phyloP scores from a whole-genome alignment of 2,113 vertebrate species.

The Panthera leo region DNA sequence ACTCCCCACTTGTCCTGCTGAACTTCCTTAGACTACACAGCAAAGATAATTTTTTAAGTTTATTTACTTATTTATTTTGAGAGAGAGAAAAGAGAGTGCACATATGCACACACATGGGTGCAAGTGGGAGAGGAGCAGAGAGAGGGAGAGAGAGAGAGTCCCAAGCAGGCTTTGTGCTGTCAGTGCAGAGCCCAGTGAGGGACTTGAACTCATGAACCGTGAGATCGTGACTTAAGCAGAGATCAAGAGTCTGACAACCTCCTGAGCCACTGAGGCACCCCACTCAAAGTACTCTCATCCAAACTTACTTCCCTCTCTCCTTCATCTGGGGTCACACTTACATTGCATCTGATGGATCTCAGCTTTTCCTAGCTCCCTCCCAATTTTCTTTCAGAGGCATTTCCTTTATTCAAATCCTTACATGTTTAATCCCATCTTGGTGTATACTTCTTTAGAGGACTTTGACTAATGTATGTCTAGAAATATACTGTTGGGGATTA shows the following conservation, averaged over 20 bases:
- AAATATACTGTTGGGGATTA: neutral
- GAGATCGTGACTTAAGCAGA: too few relatives aligned
- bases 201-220: too few relatives aligned
- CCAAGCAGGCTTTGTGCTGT: too few relatives aligned
- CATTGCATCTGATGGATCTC: neutral
- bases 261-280: too few relatives aligned
- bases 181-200: too few relatives aligned
- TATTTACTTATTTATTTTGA: too few relatives aligned
- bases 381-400: neutral
- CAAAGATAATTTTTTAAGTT: too few relatives aligned
- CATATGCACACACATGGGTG: too few relatives aligned
- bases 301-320: neutral
- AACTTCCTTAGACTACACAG: neutral
- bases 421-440: neutral
- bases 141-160: too few relatives aligned
- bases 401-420: neutral
- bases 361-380: neutral
- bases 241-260: too few relatives aligned
- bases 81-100: too few relatives aligned
- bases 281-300: neutral
- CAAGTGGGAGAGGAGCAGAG: too few relatives aligned
- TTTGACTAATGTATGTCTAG: neutral
- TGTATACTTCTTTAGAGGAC: neutral
- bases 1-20: neutral
- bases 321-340: neutral